These are phyloP conservation scores for Orthosia incerta DNA, from an alignment of 2,888 invertebrate species.

Conservation along the genomic window DNA sequence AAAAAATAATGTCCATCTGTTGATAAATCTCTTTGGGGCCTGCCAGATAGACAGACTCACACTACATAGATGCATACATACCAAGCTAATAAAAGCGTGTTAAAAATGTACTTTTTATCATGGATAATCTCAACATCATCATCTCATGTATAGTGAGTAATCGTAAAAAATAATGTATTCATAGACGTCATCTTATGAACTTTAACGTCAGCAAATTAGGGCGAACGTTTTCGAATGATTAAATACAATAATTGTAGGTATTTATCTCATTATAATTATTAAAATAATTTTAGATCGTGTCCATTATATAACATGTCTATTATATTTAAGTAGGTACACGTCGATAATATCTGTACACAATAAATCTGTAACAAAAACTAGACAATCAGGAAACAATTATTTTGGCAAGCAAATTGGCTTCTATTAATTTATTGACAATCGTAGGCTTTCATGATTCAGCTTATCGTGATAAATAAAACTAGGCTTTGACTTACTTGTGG, in stretches of 20 bases:
- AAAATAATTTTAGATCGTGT: conserved; percentile 31
- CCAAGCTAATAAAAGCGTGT: no score
- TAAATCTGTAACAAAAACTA: conserved; percentile 42
- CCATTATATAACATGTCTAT: conserved; percentile 22
- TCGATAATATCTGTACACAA: conserved; percentile 36
- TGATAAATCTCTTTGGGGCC: no score
- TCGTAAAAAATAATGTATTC: not conserved
- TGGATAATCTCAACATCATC: not conserved
- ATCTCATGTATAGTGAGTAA: not conserved
- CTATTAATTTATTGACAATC: conserved; percentile 50
- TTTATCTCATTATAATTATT: conserved; percentile 22
- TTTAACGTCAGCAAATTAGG: not conserved
- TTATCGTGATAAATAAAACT: conserved; percentile 36
- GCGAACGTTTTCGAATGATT: not conserved
- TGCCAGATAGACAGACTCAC: no score
- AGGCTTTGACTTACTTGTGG: conserved; percentile 8
- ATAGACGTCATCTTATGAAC: not conserved
- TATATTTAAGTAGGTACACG: conserved; percentile 18
- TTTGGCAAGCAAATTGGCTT: conserved; percentile 34
- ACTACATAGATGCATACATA: no score
- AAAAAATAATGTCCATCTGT: no score
- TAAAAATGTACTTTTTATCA: not conserved
- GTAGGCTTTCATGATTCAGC: conserved; percentile 43
- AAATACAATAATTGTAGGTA: conserved; percentile 26
- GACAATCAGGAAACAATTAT: conserved; percentile 58